Base-by-base conservation (phyloP, 2,113 vertebrate genomes). In the Gnathonemus longibarbis region DNA sequence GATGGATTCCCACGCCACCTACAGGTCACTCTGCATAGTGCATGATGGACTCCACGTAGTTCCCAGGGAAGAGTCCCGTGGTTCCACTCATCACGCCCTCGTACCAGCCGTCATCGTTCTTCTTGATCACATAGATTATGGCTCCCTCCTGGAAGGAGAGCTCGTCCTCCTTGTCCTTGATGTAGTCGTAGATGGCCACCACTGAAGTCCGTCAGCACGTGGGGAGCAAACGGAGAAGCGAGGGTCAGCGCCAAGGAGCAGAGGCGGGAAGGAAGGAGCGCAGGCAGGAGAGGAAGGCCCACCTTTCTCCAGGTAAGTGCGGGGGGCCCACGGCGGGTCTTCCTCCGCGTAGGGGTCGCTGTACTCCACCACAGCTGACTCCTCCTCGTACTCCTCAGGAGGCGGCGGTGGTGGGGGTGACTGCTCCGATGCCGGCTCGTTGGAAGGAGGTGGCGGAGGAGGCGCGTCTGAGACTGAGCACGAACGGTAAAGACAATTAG, bases 121-220 rank as follows among this genome's bases (percentile, higher is more conserved):
- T 99, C 97, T 99, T 99, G 95, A 99, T 99, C 92, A 99, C 98
- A 13, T 99, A 99, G 94, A 99, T 99, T 94, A 99, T 99, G 96
- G 98, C 97, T 89, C 98, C 98, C 96, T 99, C 98, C 95, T 98
- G 97, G 96, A 99, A 99, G 0, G 98, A 99, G 39, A 99, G 96
- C 96, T 99, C 98, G 77, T 99, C 98, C 90, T 99, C 98, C 92
- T 99, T 99, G 95, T 99, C 98, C 50, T 97, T 97, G 0, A 94
- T 91, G 95, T 99, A 99, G 96, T 99, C 98, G 85, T 99, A 99
- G 95, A 99, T 99, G 11, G 98, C 98, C 95, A 99, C 98, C 95
- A 99, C 98, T 99, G 94, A 8, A 3, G 48, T 13, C 70, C 21
- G 7, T 24, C 5, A 45, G 10, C 1, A 39, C 1, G 0, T 0